phyloP scores from a whole-genome alignment of 2,888 invertebrate species.

The Caenorhabditis sp. region DNA sequence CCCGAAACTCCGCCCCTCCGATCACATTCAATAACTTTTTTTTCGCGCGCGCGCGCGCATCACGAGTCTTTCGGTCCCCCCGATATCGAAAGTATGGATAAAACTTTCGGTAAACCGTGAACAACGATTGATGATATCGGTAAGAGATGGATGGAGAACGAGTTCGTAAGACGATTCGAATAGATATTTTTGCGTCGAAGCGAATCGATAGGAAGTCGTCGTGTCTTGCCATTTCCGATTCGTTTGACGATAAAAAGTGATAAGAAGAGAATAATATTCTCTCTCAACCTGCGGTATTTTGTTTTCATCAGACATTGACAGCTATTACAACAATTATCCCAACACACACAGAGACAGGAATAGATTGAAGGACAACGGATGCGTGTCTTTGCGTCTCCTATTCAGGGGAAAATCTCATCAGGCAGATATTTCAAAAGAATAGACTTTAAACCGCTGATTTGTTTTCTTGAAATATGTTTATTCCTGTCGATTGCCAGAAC shows the following conservation, averaged over 20 bases:
- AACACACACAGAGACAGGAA: too few relatives aligned
- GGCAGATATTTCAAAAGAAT: too few relatives aligned
- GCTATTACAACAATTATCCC: too few relatives aligned
- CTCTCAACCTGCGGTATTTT: background rate
- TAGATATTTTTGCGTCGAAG: too few relatives aligned
- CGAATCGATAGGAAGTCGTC: too few relatives aligned
- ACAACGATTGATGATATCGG: background rate
- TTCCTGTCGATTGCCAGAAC: too few relatives aligned
- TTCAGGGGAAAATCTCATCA: too few relatives aligned
- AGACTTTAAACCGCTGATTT: too few relatives aligned
- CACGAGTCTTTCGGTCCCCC: slow-evolving; percentile 9
- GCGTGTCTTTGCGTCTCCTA: too few relatives aligned
- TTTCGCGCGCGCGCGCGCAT: background rate
- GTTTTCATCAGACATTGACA: too few relatives aligned
- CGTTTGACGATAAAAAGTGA: background rate
- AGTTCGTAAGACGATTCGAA: background rate
- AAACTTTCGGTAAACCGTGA: background rate
- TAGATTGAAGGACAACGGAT: too few relatives aligned
- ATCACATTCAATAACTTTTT: slow-evolving; percentile 16
- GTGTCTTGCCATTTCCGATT: background rate
- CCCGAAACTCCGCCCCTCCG: slow-evolving; percentile 15
- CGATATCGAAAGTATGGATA: slow-evolving; percentile 7
- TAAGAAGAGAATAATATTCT: background rate
- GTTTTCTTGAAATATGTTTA: too few relatives aligned
- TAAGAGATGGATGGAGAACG: background rate